Evolutionary conservation across 2,113 vertebrate species (phyloP).

Genomic region (Galeopterus variegatus): DNA sequence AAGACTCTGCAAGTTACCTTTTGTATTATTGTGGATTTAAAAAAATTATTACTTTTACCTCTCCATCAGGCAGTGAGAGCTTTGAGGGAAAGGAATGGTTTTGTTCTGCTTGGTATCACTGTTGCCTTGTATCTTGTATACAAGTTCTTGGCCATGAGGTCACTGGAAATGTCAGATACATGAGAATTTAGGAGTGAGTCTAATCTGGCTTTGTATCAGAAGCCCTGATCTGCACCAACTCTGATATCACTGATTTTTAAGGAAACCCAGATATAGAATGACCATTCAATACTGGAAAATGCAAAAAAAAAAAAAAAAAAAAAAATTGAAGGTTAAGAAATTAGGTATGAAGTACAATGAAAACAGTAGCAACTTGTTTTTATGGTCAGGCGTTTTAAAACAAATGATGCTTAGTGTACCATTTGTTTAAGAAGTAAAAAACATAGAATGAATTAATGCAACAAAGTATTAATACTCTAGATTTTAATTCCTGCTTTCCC

Average conservation of each 20-base stretch:
- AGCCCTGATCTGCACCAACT: slow-evolving; percentile 12
- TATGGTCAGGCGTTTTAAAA: background rate
- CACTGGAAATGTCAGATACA: slow-evolving; percentile 10
- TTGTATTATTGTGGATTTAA: background rate
- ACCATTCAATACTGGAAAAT: slow-evolving; percentile 33
- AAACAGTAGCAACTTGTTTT: slow-evolving; percentile 49
- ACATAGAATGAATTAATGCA: background rate
- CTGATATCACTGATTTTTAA: slow-evolving; percentile 18
- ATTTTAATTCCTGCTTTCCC: slow-evolving; percentile 48
- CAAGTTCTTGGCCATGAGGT: background rate
- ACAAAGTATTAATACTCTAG: slow-evolving; percentile 4
- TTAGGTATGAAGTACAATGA: slow-evolving; percentile 36
- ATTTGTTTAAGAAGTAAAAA: slow-evolving; percentile 53
- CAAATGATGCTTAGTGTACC: background rate
- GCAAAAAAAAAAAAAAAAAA: background rate
- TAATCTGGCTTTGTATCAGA: background rate
- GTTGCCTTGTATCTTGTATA: slow-evolving; percentile 42
- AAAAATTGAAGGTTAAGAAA: background rate
- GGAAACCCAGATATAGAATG: background rate
- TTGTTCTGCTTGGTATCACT: background rate
- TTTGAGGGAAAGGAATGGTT: background rate
- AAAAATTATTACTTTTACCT: background rate
- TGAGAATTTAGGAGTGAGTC: slow-evolving; percentile 43
- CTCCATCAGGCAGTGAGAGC: background rate
- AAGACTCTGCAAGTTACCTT: slow-evolving; percentile 34